These are phyloP conservation scores for Sus cebifrons DNA, from an alignment of 2,797 vertebrate genomes.

Conservation along the genomic window DNA sequence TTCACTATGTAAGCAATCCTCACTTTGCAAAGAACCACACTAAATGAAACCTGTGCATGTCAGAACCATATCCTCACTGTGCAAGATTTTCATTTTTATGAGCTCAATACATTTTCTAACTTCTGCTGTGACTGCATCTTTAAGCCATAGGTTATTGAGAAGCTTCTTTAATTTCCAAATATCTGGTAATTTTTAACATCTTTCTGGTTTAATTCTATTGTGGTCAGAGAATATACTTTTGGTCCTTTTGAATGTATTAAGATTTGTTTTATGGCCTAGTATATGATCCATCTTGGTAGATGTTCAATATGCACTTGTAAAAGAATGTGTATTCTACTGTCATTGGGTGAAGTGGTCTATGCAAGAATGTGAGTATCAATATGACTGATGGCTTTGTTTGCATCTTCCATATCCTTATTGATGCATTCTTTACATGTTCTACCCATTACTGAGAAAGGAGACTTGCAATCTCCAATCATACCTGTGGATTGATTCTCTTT, in stretches of 20 bases:
- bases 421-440: background rate
- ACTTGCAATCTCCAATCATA: background rate
- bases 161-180: constrained; percentile 6
- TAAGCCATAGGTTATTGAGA: background rate
- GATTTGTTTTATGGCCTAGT: background rate
- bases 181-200: background rate
- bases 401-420: background rate
- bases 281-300: background rate
- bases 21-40: background rate
- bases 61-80: background rate
- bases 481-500: background rate
- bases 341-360: background rate
- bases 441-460: background rate
- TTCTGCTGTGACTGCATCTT: background rate
- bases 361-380: background rate
- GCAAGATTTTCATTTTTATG: constrained; percentile 3
- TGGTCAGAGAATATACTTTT: background rate
- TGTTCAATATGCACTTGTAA: background rate
- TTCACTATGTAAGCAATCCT: background rate
- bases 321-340: background rate
- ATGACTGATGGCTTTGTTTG: background rate
- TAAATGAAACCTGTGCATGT: background rate
- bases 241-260: background rate
- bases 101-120: background rate
- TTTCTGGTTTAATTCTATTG: constrained; percentile 14